Evolutionary conservation across 2,113 vertebrate genomes (phyloP), one percentile per base, ranked within the genome.

Genomic region (western clawed frog (Xenopus tropicalis)): DNA sequence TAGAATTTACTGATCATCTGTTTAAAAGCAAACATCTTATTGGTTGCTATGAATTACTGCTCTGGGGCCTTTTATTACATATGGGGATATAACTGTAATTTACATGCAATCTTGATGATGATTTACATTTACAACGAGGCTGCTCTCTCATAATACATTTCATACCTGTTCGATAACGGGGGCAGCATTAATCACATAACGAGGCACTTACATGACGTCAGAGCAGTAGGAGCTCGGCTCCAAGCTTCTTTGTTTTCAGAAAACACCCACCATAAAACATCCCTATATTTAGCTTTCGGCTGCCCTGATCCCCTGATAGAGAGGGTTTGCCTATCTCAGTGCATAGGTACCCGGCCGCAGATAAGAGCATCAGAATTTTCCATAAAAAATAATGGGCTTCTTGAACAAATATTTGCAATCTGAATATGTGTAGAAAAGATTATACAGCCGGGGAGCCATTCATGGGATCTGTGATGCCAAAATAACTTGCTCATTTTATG

Each of bases 211-310:
- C 83, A 85, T 91, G 86, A 90, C 78, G 84, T 86, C 83, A 83
- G 78, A 83, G 79, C 78, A 85, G 81, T 81, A 77, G 83, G 83
- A 82, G 84, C 81, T 86, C 82, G 37, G 78, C 83, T 81, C 81
- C 84, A 85, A 78, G 80, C 85, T 85, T 87, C 82, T 88, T 83
- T 85, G 83, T 86, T 91, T 91, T 91, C 87, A 86, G 86, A 85
- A 85, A 85, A 88, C 84, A 87, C 87, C 88, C 87, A 87, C 82
- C 77, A 81, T 82, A 83, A 85, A 84, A 82, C 81, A 72, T 48
- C 52, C 78, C 88, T 91, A 88, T 89, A 87, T 93, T 91, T 92
- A 89, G 90, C 82, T 88, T 87, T 92, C 69, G 78, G 66, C 75
- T 83, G 85, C 85, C 46, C 82, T 84, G 83, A 82, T 81, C 77